Evolutionary conservation across 2,113 vertebrate genomes (phyloP), one percentile per base, ranked within the genome.

Genomic region (Pygoscelis antarcticus): DNA sequence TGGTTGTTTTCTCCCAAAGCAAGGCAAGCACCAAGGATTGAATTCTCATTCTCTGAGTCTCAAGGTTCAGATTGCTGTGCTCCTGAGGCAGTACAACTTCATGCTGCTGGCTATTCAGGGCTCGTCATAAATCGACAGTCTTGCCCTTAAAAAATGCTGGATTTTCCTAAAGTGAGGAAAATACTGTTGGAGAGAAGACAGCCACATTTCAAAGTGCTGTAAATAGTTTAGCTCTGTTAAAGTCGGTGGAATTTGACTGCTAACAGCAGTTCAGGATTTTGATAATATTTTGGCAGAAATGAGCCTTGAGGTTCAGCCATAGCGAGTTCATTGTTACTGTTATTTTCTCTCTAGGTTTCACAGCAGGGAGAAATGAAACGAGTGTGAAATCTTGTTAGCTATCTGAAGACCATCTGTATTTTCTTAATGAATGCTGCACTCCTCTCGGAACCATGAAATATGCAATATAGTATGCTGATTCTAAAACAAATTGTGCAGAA

Each of bases 301-400:
- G 29, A 97, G 66, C 81, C 78, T 91, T 93, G 61, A 87, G n/a
- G 44, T 95, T 94, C 84, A 91, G n/a, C 57, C 61, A 46, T 19
- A 91, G 80, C 21, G 74, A 76, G 70, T 94, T 85, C 77, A 72
- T 94, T 85, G 62, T 95, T 82, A 42, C 74, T 79, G 40, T 70
- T 93, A 69, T 93, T 89, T 94, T 95, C 49, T 87, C 32, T 87
- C 75, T 51, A 85, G 69, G 62, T 97, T 94, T 96, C 89, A 83
- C 62, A 96, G 54, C 74, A 90, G 81, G 70, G 58, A 97, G 54
- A 93, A 95, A 69, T 40, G 46, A 93, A 96, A 89, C 40, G 84
- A 69, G 89, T 92, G 86, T 89, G 83, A 96, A 97, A 96, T 97
- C 66, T 89, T 94, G 65, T 95, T 96, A 96, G 91, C 65, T 96